phyloP scores from a whole-genome alignment of 2,113 vertebrate species.

The Notothenia rossii region DNA sequence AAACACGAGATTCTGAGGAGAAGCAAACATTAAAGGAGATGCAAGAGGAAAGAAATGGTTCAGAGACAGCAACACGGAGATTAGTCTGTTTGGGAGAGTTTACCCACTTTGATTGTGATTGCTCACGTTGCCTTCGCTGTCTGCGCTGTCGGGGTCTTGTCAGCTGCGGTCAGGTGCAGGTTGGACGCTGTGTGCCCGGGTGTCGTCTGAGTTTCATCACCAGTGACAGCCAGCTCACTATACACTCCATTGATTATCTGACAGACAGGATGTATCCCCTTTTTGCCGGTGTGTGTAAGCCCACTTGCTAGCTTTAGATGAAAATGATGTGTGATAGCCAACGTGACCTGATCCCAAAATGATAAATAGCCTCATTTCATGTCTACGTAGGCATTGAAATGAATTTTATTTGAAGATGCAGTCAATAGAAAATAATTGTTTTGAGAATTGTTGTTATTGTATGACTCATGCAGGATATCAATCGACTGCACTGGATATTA shows the following conservation, averaged over 20 bases:
- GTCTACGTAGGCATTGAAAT: neutral
- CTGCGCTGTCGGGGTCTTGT: slow-evolving; percentile 57
- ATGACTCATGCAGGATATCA: neutral
- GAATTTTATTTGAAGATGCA: neutral
- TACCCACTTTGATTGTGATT: slow-evolving; percentile 55
- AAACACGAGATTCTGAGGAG: neutral
- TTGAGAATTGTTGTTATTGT: neutral
- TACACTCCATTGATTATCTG: slow-evolving; percentile 73
- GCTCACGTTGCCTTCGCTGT: slow-evolving; percentile 49
- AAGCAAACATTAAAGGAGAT: neutral
- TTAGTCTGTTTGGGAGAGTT: slow-evolving; percentile 30
- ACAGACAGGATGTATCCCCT: slow-evolving; percentile 63
- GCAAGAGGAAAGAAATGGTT: neutral
- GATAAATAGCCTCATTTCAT: slow-evolving; percentile 9
- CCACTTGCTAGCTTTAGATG: neutral
- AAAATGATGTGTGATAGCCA: slow-evolving; percentile 29
- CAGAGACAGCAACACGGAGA: slow-evolving; percentile 1
- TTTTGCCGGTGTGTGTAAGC: slow-evolving; percentile 17
- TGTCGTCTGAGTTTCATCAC: slow-evolving; percentile 72
- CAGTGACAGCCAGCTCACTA: slow-evolving; percentile 67
- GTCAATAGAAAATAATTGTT: neutral
- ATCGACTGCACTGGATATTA: neutral
- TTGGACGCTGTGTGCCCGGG: slow-evolving; percentile 37
- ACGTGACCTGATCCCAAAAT: slow-evolving; percentile 26
- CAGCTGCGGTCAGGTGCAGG: slow-evolving; percentile 67